Base-by-base conservation (phyloP, 2,888 invertebrate genomes). In the Selenia dentaria region DNA sequence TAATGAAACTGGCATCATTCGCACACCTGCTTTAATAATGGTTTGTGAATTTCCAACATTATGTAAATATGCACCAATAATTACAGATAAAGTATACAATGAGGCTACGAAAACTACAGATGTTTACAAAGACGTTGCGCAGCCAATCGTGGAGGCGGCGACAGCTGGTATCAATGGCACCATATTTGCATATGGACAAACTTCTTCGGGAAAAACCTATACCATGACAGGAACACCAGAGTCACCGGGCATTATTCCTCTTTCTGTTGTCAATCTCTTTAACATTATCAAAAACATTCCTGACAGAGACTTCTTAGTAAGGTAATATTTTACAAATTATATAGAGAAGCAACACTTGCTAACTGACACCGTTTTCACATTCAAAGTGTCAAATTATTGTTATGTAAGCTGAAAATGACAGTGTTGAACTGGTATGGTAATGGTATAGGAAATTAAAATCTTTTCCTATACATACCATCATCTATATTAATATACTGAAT, bases 181-280 rank as follows among this genome's bases (percentile, higher is more conserved):
- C 0, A 94, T 98, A 56, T 96, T 98, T 84, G 97, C 97, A 0
- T 98, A 98, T 74, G 97, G 97, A 4, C 97, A 97, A 79, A 97
- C 97, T 2, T 95, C 96, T 0, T 97, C 97, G 0, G 98, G 97
- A 39, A 97, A 97, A 79, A 97, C 97, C 0, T 94, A 94, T 64
- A 96, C 96, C 0, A 96, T 97, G 94, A 92, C 95, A 71, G 98
- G 98, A 0, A 92, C 92, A 20, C 81, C 91, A 0, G 63, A 80
- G 0, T 93, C 94, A 25, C 94, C 93, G 0, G 98, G 98, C 0
- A 93, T 98, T 5, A 95, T 97, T 65, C 93, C 93, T 0, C 71
- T 94, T 24, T 93, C 96, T 0, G 92, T 97, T 0, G 78, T 93
- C 5, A 92, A 95, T 65, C 92, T 96, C 24, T 96, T 96, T 70